These are phyloP conservation scores for Arctia plantaginis DNA, from an alignment of 2,888 invertebrate genomes.

Conservation along the genomic window DNA sequence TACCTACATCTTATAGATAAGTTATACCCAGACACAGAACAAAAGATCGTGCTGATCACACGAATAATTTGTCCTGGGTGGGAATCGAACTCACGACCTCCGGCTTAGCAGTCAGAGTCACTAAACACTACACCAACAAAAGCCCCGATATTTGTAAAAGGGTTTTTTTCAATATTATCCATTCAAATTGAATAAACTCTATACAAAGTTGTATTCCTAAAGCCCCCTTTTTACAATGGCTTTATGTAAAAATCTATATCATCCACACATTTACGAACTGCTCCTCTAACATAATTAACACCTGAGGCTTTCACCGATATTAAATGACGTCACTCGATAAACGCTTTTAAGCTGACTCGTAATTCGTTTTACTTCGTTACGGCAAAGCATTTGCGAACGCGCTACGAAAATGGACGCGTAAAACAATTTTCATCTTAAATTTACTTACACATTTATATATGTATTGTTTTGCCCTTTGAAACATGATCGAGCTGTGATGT, in stretches of 20 bases:
- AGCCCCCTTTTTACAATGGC: background rate
- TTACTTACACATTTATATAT: constrained; percentile 24
- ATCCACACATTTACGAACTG: constrained; percentile 25
- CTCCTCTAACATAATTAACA: constrained; percentile 58
- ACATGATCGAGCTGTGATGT: no score
- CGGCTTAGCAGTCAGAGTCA: no score
- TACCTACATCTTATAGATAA: no score
- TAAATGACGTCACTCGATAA: constrained; percentile 68
- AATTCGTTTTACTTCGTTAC: constrained; percentile 58
- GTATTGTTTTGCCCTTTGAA: constrained; percentile 19
- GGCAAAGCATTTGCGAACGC: constrained; percentile 37
- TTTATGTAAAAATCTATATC: constrained; percentile 4
- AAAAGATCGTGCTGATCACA: no score
- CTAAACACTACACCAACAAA: no score
- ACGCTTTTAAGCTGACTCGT: constrained; percentile 67
- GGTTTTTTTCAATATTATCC: no score
- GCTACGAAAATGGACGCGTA: constrained; percentile 28
- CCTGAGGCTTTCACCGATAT: constrained; percentile 48
- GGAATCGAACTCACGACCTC: no score
- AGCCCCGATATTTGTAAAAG: no score
- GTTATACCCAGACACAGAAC: no score
- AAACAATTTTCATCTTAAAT: constrained; percentile 30
- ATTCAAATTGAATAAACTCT: background rate
- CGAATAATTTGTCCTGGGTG: no score
- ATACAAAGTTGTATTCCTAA: background rate